Percentiles rank a stretch among this genome's conserved stretches.
phyloP scores from a whole-genome alignment of 1,140 invertebrate genomes.

The Pogonomyrmex californicus region DNA sequence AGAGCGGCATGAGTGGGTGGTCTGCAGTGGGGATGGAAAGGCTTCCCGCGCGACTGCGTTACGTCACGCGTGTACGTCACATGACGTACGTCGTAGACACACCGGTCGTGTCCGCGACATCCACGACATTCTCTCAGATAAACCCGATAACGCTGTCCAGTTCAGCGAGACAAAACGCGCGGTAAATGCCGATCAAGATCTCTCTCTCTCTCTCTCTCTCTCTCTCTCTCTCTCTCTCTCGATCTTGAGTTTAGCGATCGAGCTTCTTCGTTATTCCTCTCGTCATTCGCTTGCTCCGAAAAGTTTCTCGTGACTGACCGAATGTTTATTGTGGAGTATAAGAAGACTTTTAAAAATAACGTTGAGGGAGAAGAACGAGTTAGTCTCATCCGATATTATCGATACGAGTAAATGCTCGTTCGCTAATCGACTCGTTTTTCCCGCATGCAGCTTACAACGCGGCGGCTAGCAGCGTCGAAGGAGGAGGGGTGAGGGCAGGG shows the following conservation, averaged over 20 bases:
- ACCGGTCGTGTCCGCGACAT: slow-evolving; percentile 64
- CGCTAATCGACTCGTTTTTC: slow-evolving; percentile 1
- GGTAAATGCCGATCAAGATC: neutral
- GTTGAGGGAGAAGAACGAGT: neutral
- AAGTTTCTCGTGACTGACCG: neutral
- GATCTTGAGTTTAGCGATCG: too few species aligned
- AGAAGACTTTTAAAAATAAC: neutral
- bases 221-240: neutral
- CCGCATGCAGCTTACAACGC: slow-evolving; percentile 58
- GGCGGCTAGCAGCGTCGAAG: slow-evolving; percentile 61
- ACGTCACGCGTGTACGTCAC: slow-evolving; percentile 76
- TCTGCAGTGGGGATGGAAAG: slow-evolving; percentile 45
- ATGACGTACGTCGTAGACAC: slow-evolving; percentile 67
- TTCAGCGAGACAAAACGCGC: neutral
- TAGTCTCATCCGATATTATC: neutral
- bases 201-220: slow-evolving; percentile 1
- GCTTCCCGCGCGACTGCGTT: slow-evolving; percentile 76
- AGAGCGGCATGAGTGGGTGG: slow-evolving; percentile 52
- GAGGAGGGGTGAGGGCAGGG: slow-evolving; percentile 66
- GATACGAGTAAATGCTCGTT: neutral
- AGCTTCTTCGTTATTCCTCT: neutral
- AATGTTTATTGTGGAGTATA: neutral
- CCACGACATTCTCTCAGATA: slow-evolving; percentile 48
- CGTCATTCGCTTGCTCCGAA: neutral
- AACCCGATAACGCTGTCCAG: slow-evolving; percentile 44